phyloP scores from a whole-genome alignment of 2,113 vertebrate genomes.

The Rhea pennata region DNA sequence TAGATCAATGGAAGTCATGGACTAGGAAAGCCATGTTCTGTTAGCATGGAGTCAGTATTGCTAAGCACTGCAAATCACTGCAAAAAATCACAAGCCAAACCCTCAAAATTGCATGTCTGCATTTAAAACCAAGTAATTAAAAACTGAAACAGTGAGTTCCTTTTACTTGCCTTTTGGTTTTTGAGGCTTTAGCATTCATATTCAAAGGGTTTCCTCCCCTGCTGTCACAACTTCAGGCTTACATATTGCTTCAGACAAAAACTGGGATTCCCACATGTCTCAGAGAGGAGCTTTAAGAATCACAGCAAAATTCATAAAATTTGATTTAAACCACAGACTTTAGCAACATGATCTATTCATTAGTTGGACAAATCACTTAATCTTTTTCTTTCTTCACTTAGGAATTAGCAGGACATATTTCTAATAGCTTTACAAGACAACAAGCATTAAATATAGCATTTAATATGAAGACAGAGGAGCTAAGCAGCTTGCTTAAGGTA shows the following conservation, averaged over 20 bases:
- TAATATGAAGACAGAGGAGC: background rate
- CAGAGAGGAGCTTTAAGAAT: background rate
- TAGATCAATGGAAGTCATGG: background rate
- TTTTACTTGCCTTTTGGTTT: background rate
- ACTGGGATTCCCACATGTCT: background rate
- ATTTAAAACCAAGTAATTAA: background rate
- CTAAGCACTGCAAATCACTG: background rate
- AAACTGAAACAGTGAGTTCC: background rate
- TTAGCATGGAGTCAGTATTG: background rate
- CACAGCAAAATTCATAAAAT: background rate
- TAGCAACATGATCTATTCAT: background rate
- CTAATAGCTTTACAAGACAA: background rate
- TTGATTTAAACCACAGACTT: background rate
- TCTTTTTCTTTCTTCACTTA: background rate
- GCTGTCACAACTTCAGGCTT: background rate
- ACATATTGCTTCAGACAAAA: background rate
- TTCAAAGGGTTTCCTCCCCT: background rate
- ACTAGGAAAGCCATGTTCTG: background rate
- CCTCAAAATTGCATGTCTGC: background rate
- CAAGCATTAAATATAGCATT: background rate
- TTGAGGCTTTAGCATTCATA: background rate
- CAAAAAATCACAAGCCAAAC: background rate
- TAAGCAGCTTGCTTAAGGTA: background rate
- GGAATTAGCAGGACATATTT: background rate
- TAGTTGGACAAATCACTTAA: background rate